Evolutionary conservation across 2,797 vertebrate species (phyloP).

Genomic region (Sorex maritimensis): DNA sequence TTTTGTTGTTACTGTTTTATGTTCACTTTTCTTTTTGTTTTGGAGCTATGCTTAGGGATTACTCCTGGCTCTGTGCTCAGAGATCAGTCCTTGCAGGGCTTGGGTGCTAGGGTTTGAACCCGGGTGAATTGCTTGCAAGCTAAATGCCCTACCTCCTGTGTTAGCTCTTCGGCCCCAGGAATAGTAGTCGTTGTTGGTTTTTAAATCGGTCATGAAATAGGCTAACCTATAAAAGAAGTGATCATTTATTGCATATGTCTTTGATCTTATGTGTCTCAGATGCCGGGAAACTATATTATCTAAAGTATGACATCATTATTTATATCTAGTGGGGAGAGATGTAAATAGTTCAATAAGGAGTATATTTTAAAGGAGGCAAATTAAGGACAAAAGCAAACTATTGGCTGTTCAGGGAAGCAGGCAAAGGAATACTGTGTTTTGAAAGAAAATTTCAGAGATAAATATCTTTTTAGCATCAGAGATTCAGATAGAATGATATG

Average conservation of each 20-base stretch:
- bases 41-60: no score
- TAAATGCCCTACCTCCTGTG: no score
- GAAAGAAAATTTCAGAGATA: neutral
- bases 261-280: neutral
- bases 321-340: neutral
- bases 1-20: no score
- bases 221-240: neutral
- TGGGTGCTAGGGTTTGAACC: no score
- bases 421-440: neutral
- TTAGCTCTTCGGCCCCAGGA: no score
- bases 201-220: neutral
- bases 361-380: neutral
- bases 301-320: neutral
- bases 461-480: conserved; percentile 30
- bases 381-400: neutral
- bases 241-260: neutral
- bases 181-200: neutral
- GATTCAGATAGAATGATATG: neutral
- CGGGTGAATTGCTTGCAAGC: no score
- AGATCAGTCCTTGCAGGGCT: no score
- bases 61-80: no score
- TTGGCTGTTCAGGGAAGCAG: neutral
- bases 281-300: neutral
- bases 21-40: no score
- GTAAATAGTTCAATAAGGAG: neutral